Conservation (phyloP, 2,888 invertebrate genomes). For the Aleiodes alternator region DNA sequence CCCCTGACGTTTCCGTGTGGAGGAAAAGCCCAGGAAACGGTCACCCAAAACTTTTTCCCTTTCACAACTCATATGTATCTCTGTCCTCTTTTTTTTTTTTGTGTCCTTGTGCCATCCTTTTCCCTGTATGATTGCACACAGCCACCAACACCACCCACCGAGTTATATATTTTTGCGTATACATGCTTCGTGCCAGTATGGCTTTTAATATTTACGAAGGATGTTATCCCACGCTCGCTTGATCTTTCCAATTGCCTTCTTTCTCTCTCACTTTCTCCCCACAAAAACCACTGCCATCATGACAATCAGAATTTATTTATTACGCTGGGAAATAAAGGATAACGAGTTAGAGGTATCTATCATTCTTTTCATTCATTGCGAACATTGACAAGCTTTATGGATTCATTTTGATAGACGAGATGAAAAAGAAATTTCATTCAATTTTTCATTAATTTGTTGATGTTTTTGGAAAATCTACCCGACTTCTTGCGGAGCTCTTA, state of each 20-base stretch:
- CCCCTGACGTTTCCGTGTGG: conserved; percentile 27
- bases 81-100: conserved; percentile 14
- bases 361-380: no score
- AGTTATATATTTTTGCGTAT: conserved; percentile 24
- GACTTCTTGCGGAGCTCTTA: no score
- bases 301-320: conserved; percentile 33
- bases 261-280: not conserved
- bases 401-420: no score
- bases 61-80: not conserved
- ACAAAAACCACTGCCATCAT: not conserved
- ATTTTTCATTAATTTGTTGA: no score
- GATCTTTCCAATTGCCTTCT: conserved; percentile 28
- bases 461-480: no score
- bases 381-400: no score
- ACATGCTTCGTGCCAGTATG: not conserved
- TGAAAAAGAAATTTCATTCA: no score
- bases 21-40: conserved; percentile 1
- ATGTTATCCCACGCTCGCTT: conserved; percentile 28
- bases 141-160: conserved; percentile 21
- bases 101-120: conserved; percentile 18
- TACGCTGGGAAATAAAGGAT: not conserved
- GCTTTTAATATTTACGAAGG: conserved; percentile 35
- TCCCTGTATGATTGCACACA: conserved; percentile 25
- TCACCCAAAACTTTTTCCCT: conserved; percentile 23
- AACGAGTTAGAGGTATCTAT: not conserved